Base-by-base conservation (phyloP, 2,888 invertebrate species). In the Dryocosmus kuriphilus region DNA sequence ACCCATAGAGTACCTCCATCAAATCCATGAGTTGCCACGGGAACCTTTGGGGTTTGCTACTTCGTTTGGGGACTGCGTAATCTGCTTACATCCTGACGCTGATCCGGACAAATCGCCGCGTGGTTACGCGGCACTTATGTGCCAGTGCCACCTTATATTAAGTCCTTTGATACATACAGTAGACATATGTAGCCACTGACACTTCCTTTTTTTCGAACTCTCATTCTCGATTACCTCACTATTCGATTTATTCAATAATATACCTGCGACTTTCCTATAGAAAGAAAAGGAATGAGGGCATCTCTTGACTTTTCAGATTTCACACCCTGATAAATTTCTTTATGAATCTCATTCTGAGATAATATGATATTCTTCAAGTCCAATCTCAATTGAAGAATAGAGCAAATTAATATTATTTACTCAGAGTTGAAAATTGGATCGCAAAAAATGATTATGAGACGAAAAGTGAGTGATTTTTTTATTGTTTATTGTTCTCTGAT, bases 11-110 rank as follows among this genome's bases (percentile, higher is more conserved):
- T 82, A 74, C 77, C 80, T 82, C 82, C 77, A 80, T 80, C 78
- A 79, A 75, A 78, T 57, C 32, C 77, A n/a, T n/a, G n/a, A 79
- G 79, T 83, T 82, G 84, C 82, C 83, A 78, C 79, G 81, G 78
- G 76, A 77, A 79, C 79, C 79, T 81, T 79, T 76, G 74, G 80
- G 82, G 80, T 84, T 81, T 83, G 86, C 83, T 85, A 82, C 83
- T 80, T 88, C 86, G 85, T 87, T 86, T 82, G 82, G 88, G 81
- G 84, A 85, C 81, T 81, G 78, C 83, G 90, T 91, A 93, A 93
- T 93, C 93, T 93, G 93, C 92, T 93, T 93, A 93, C 93, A 91
- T 89, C 90, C 89, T 93, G 93, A 93, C 93, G 92, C 91, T 93
- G 93, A 93, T 93, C 93, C 93, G 93, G 92, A 93, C 92, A 92